Base-by-base conservation (phyloP, 2,113 vertebrate genomes). In the Xenopus borealis region DNA sequence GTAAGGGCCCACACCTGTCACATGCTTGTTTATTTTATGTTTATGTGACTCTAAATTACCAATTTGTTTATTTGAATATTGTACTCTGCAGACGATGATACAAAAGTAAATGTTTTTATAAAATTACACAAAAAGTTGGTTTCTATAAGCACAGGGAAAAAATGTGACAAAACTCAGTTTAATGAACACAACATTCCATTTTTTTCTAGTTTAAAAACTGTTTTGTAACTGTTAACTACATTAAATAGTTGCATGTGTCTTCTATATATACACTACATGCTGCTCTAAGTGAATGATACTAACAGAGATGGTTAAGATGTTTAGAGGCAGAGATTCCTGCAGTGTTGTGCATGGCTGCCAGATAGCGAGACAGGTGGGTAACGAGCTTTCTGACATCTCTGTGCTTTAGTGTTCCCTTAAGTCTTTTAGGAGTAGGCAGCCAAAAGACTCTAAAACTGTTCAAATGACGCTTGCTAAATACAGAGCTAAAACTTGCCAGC, bases 321-420 rank as follows among this genome's bases (percentile, higher is more conserved):
- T 40, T 47, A 30, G 14, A 45, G 19, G 10, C 50, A 11, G n/a
- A 45, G 20, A 12, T 30, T 66, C 10, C n/a, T 14, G 46, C 46
- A 14, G 45, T 47, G 2, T 27, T 50, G 55, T 17, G 46, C 66
- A 62, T 33, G 67, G 66, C 57, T 52, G 27, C 45, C 58, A 12
- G 23, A 69, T 61, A 62, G 45, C 66, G 12, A 62, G 73, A 76
- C 73, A 76, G 73, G 66, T 76, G 73, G 66, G 66, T 76, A 76
- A 76, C 47, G n/a, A 76, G 66, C 65, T 40, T 8, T 69, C 18
- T 63, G 59, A 63, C 65, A 50, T 69, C 66, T 63, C 69, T 76
- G 66, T 75, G 27, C 58, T 64, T 76, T 69, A 76, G 58, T n/a
- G 66, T 59, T 69, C 73, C 73, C 73, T 76, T 13, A 67, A 63